These are phyloP conservation scores for Pholis gunnellus DNA, from an alignment of 2,113 vertebrate genomes.

Conservation along the genomic window DNA sequence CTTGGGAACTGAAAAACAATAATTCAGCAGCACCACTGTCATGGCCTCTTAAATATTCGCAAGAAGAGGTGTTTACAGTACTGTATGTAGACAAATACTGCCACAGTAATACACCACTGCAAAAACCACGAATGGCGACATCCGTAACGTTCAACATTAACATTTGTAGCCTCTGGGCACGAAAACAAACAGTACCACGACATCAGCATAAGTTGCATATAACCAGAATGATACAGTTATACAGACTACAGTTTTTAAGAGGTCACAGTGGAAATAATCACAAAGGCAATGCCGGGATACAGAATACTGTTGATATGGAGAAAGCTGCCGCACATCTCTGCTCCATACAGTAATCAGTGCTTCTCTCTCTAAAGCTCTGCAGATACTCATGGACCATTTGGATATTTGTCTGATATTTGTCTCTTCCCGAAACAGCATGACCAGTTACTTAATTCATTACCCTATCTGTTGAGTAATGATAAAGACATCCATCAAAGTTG, in stretches of 20 bases:
- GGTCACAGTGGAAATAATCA: slow-evolving; percentile 47
- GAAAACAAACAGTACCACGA: slow-evolving; percentile 30
- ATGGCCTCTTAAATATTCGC: neutral
- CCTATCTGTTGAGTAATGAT: neutral
- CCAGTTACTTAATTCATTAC: neutral
- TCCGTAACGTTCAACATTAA: neutral
- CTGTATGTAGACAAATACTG: slow-evolving; percentile 20
- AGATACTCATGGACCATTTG: neutral
- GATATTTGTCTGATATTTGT: neutral
- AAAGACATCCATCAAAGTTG: neutral
- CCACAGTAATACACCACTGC: slow-evolving; percentile 29
- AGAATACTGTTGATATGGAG: slow-evolving; percentile 11
- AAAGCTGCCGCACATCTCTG: neutral
- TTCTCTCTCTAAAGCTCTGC: neutral
- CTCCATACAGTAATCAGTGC: neutral
- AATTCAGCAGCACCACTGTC: neutral
- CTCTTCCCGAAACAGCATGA: neutral
- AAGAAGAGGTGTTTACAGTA: neutral
- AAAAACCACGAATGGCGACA: slow-evolving; percentile 32
- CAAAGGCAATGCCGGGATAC: slow-evolving; percentile 23
- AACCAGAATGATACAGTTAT: slow-evolving; percentile 27
- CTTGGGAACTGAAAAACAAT: neutral
- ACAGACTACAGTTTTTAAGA: slow-evolving; percentile 19
- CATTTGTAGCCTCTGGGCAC: slow-evolving; percentile 22
- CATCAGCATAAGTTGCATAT: slow-evolving; percentile 33